Evolutionary conservation across 2,888 invertebrate genomes (phyloP).

Genomic region (Xanthorhoe spadicearia): DNA sequence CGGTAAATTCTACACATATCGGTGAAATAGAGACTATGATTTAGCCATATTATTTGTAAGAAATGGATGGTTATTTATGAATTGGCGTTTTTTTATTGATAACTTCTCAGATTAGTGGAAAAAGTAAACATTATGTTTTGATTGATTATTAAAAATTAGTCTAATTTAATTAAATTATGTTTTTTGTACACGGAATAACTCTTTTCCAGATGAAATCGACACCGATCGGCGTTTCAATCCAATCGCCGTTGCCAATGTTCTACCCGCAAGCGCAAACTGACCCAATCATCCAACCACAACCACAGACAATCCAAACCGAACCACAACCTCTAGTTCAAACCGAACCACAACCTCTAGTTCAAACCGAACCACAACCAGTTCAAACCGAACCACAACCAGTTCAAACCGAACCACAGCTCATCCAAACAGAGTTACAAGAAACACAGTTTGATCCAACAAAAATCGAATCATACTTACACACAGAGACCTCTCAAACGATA

Average conservation of each 20-base stretch:
- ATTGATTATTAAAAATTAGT: too few relatives aligned
- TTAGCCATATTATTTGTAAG: too few relatives aligned
- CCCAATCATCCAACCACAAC: slow-evolving; percentile 11
- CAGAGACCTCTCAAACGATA: slow-evolving; percentile 40
- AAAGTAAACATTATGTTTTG: too few relatives aligned
- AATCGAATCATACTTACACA: slow-evolving; percentile 45
- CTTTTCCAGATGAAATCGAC: slow-evolving; percentile 87
- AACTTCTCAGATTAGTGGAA: too few relatives aligned
- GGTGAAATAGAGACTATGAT: too few relatives aligned
- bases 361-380: slow-evolving; percentile 36
- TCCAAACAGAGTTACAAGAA: slow-evolving; percentile 9
- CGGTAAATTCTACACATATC: too few relatives aligned
- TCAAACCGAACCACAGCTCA: neutral
- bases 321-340: slow-evolving; percentile 25
- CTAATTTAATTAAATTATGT: too few relatives aligned
- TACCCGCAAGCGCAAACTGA: slow-evolving; percentile 62
- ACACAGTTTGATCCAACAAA: slow-evolving; percentile 18
- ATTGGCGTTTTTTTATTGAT: too few relatives aligned
- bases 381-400: slow-evolving; percentile 25
- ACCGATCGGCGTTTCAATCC: slow-evolving; percentile 83
- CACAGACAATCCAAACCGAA: slow-evolving; percentile 16
- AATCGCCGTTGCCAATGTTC: slow-evolving; percentile 70
- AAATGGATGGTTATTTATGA: too few relatives aligned
- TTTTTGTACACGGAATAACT: neutral
- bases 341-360: slow-evolving; percentile 20